These are phyloP conservation scores for Crenuchus spilurus DNA, from an alignment of 2,797 vertebrate genomes.

Conservation along the genomic window DNA sequence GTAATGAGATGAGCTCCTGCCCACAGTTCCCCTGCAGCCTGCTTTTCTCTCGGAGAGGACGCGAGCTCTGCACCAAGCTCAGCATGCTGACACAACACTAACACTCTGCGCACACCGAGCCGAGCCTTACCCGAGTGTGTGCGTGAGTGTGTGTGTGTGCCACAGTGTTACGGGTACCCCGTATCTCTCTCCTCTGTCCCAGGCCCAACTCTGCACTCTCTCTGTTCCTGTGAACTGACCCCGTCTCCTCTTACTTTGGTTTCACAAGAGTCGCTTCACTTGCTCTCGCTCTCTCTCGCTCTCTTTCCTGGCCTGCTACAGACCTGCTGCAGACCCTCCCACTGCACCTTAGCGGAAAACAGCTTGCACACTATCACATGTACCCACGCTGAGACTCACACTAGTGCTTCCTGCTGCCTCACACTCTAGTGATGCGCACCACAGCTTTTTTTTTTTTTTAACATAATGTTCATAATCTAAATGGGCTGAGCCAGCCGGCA, in stretches of 20 bases:
- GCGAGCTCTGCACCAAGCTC: conserved; percentile 82
- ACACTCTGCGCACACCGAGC: conserved; percentile 18
- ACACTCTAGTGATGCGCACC: conserved; percentile 4
- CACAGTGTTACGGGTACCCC: conserved; percentile 17
- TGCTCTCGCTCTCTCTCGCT: neutral
- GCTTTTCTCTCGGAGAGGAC: conserved; percentile 69
- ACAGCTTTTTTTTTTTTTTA: neutral
- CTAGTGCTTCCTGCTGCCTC: conserved; percentile 32
- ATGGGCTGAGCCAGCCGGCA: conserved; percentile 14
- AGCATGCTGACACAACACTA: conserved; percentile 79
- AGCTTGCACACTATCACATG: conserved; percentile 21
- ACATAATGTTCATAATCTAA: conserved; percentile 17
- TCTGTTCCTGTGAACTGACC: conserved; percentile 41
- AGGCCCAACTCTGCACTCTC: neutral
- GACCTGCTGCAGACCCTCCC: conserved; percentile 49
- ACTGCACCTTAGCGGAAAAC: conserved; percentile 33
- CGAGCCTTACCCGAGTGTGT: neutral
- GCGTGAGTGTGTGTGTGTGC: conserved; percentile 20
- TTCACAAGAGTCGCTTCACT: conserved; percentile 31
- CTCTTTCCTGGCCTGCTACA: conserved; percentile 7
- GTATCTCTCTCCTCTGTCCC: conserved; percentile 13
- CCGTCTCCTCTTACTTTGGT: conserved; percentile 30
- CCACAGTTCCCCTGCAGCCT: conserved; percentile 46
- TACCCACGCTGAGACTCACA: neutral
- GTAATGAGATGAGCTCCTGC: conserved; percentile 55